Percentiles rank a stretch among this genome's conserved stretches.
Conservation (phyloP, 2,888 invertebrate species). For the Choristoneura rosaceana region DNA sequence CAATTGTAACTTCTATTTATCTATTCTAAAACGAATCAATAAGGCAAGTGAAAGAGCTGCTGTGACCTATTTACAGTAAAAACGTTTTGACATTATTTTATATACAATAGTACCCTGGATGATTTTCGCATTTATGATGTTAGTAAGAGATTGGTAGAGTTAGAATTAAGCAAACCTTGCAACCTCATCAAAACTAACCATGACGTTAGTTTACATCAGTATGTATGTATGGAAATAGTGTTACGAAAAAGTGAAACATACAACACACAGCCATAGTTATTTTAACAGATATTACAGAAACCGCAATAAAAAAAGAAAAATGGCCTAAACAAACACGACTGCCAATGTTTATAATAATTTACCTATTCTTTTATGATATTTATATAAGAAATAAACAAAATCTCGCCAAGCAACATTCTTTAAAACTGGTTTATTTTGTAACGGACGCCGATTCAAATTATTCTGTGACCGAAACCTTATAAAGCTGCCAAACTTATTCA, state of each 20-base stretch:
- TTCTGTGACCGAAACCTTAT: constrained; percentile 10
- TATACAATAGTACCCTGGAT: too few relatives aligned
- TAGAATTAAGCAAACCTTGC: not conserved
- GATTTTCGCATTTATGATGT: too few relatives aligned
- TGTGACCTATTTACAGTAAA: too few relatives aligned
- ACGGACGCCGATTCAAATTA: constrained; percentile 25
- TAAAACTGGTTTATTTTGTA: constrained; percentile 32
- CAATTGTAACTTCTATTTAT: too few relatives aligned
- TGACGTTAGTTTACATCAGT: not conserved
- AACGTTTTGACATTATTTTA: too few relatives aligned
- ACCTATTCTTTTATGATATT: constrained; percentile 15
- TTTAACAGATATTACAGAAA: constrained; percentile 5
- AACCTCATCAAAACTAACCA: not conserved
- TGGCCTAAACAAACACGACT: constrained; percentile 9
- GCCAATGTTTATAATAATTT: constrained; percentile 14
- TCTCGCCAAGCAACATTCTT: constrained; percentile 29
- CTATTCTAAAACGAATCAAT: too few relatives aligned
- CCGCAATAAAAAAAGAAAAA: not conserved
- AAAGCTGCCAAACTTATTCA: not conserved
- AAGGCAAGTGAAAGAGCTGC: too few relatives aligned
- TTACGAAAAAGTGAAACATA: not conserved
- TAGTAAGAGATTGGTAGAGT: too few relatives aligned
- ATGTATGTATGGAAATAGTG: not conserved
- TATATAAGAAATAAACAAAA: constrained; percentile 19
- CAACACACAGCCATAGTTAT: not conserved